phyloP scores from a whole-genome alignment of 37 sponge, comb jelly and placozoan species.

The Diacarnus erythraeanus region DNA sequence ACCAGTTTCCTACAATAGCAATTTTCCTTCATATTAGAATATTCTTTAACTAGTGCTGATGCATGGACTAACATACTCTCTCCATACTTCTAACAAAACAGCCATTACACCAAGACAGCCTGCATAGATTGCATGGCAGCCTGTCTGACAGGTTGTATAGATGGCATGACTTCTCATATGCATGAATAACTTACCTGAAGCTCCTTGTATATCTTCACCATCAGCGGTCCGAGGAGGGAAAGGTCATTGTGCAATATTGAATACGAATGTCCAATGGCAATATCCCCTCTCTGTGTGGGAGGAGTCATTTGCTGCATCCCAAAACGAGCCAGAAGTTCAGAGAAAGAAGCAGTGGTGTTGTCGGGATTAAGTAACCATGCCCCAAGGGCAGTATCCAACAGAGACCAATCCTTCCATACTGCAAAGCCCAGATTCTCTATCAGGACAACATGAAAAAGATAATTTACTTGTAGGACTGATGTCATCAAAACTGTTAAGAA shows the following conservation, averaged over 20 bases:
- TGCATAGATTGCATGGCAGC: no score
- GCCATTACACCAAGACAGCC: no score
- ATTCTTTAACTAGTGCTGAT: not conserved
- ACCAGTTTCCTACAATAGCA: constrained; percentile 30
- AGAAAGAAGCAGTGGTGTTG: constrained; percentile 28
- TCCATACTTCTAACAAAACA: no score
- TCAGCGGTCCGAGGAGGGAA: constrained; percentile 47
- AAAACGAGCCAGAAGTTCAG: constrained; percentile 11
- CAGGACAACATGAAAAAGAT: no score
- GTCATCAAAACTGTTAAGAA: constrained; percentile 23
- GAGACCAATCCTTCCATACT: constrained; percentile 46
- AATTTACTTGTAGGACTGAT: constrained; percentile 1
- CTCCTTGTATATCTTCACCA: constrained; percentile 34
- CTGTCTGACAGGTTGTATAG: no score
- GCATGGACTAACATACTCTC: no score
- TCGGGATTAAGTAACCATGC: constrained; percentile 72
- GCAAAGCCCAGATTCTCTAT: no score
- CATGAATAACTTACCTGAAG: constrained; percentile 29
- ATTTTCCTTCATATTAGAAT: not conserved
- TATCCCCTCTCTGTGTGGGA: not conserved
- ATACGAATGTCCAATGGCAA: not conserved
- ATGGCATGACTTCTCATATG: no score
- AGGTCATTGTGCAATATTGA: constrained; percentile 24
- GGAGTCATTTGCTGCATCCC: constrained; percentile 1
- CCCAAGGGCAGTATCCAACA: constrained; percentile 49